Evolutionary conservation across 2,113 vertebrate species (phyloP), one percentile per base, ranked within the genome.

Genomic region (Marmota monax): DNA sequence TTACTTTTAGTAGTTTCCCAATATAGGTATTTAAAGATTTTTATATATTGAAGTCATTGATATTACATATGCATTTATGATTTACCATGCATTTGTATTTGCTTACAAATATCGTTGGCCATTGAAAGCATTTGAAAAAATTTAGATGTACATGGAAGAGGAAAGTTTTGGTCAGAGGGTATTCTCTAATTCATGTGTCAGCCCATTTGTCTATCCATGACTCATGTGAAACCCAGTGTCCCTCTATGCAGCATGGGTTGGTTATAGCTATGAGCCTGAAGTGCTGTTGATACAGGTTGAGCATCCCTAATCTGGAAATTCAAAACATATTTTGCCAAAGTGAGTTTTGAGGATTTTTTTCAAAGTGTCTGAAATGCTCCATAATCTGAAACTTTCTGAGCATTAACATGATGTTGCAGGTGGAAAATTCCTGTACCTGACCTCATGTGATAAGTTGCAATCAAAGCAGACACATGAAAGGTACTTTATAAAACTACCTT

Each of bases 1-100:
- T 96, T 95, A 90, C 37, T 84, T 74, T 88, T 93, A 85, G 10
- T 85, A 61, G 51, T 87, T 94, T 92, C 67, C 27, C 18, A 95
- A 82, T 29, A 56, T 45, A 58, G 29, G 3, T 83, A 78, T 90
- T 96, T 96, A 84, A 45, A 90, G n/a, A 89, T 93, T 56, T 63
- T 86, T 88, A 69, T 7, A 56, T 93, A 78, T 83, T 93, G 17
- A 93, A 89, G 39, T 93, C 63, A 48, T 58, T 23, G 7, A 37
- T 94, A 61, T 37, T 86, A 78, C 93, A 45, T 85, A 78, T 89
- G 61, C 18, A 37, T 83, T 90, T 94, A 56, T 88, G 16, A 88
- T 73, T 92, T 89, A 95, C 53, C 84, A 82, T 91, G 18, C 39
- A 73, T 79, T 87, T 69, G 25, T 65, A 32, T 37, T 80, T 73